phyloP scores from a whole-genome alignment of 2,888 invertebrate genomes.

The Meteorus colon region DNA sequence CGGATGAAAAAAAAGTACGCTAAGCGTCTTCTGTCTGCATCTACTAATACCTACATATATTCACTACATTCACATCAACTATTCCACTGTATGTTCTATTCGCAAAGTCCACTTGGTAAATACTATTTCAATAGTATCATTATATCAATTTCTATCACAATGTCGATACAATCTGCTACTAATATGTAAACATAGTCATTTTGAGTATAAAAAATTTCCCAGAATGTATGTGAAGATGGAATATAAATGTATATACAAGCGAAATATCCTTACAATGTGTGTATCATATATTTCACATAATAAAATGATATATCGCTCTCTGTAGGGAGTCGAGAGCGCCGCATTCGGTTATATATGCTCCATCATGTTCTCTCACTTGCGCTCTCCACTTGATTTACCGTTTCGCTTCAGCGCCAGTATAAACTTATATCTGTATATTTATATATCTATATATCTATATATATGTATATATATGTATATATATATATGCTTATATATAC shows the following conservation, averaged over 20 bases:
- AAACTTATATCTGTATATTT: background rate
- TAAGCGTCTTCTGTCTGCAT: too few relatives aligned
- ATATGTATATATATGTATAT: background rate
- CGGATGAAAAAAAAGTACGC: too few relatives aligned
- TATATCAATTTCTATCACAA: too few relatives aligned
- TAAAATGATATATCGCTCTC: constrained; percentile 50
- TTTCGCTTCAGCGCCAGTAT: constrained; percentile 7
- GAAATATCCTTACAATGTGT: constrained; percentile 35
- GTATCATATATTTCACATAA: constrained; percentile 47
- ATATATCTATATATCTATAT: too few relatives aligned
- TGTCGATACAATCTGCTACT: too few relatives aligned
- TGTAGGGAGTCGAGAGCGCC: constrained; percentile 35
- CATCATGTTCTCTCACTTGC: background rate
- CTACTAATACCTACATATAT: too few relatives aligned
- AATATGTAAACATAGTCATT: too few relatives aligned
- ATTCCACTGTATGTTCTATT: too few relatives aligned
- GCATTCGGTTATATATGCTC: constrained; percentile 36
- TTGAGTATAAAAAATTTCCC: too few relatives aligned
- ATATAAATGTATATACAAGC: constrained; percentile 21
- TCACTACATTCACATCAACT: too few relatives aligned
- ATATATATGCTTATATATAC: background rate
- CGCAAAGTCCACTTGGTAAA: too few relatives aligned
- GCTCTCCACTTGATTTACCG: constrained; percentile 34
- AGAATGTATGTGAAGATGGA: background rate
- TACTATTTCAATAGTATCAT: too few relatives aligned